These are phyloP conservation scores for Cryptophagus acutangulus DNA, from an alignment of 2,888 invertebrate species.

Conservation along the genomic window DNA sequence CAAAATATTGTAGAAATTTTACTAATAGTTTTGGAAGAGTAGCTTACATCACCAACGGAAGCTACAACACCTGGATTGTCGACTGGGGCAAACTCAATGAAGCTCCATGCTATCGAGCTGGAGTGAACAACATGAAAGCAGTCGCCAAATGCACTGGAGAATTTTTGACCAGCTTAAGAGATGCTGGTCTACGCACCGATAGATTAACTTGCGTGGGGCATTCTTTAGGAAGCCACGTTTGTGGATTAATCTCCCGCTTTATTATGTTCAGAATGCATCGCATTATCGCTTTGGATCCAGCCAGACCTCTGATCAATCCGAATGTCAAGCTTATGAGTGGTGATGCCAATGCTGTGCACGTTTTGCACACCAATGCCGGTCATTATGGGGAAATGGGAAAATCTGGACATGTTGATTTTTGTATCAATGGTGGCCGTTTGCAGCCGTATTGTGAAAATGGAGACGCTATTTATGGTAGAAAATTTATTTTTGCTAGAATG, in stretches of 20 bases:
- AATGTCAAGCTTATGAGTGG: constrained; percentile 57
- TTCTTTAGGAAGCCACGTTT: constrained; percentile 68
- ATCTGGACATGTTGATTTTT: constrained; percentile 74
- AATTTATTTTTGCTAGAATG: constrained; percentile 5
- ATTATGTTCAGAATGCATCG: constrained; percentile 67
- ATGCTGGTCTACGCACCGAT: constrained; percentile 61
- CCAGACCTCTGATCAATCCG: constrained; percentile 64
- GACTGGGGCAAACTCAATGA: constrained; percentile 71
- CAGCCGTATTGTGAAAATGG: constrained; percentile 73
- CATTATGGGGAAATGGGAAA: constrained; percentile 71
- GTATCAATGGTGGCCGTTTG: constrained; percentile 70
- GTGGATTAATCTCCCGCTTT: constrained; percentile 69
- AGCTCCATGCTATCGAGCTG: constrained; percentile 63
- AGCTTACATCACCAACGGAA: constrained; percentile 70
- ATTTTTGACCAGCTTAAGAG: constrained; percentile 58
- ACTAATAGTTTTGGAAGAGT: constrained; percentile 18
- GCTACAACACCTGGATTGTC: constrained; percentile 70
- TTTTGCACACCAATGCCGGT: constrained; percentile 75
- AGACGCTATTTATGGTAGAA: constrained; percentile 32
- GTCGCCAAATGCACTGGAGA: constrained; percentile 67
- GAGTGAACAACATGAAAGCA: constrained; percentile 69
- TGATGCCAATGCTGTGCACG: constrained; percentile 72
- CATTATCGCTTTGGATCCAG: constrained; percentile 71
- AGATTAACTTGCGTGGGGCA: constrained; percentile 72
- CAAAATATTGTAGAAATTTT: not conserved